Percentiles rank a stretch among this genome's conserved stretches.
These are phyloP conservation scores for Hydrochoerus hydrochaeris DNA, from an alignment of 2,113 vertebrate genomes.

Conservation along the genomic window DNA sequence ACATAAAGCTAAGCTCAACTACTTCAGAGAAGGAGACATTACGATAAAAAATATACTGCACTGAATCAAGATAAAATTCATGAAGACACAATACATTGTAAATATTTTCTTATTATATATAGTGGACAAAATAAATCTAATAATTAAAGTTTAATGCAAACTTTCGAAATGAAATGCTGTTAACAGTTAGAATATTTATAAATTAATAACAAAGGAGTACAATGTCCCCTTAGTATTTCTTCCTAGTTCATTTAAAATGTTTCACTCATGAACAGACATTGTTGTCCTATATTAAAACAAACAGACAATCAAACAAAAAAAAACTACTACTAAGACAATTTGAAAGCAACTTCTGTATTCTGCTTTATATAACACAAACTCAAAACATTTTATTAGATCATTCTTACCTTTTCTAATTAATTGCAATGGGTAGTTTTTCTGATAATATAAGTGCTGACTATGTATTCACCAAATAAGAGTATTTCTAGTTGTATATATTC, in stretches of 20 bases:
- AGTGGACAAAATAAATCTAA: slow-evolving; percentile 53
- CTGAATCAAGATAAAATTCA: neutral
- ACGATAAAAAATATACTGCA: too few relatives aligned
- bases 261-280: neutral
- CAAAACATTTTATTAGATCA: slow-evolving; percentile 6
- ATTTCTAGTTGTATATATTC: neutral
- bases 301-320: neutral
- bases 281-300: neutral
- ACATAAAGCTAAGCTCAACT: too few relatives aligned
- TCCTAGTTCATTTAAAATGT: slow-evolving; percentile 8
- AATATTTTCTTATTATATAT: slow-evolving; percentile 62
- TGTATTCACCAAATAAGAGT: neutral
- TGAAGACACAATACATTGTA: slow-evolving; percentile 10
- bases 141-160: slow-evolving; percentile 61
- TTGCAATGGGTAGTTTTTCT: neutral
- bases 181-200: neutral
- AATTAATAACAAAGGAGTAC: neutral
- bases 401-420: neutral
- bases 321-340: neutral
- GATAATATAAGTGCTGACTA: neutral
- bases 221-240: neutral
- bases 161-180: slow-evolving; percentile 12
- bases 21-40: too few relatives aligned
- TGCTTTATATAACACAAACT: neutral
- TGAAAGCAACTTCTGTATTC: neutral